Evolutionary conservation across 2,113 vertebrate genomes (phyloP).

Genomic region (Loxodonta africana): DNA sequence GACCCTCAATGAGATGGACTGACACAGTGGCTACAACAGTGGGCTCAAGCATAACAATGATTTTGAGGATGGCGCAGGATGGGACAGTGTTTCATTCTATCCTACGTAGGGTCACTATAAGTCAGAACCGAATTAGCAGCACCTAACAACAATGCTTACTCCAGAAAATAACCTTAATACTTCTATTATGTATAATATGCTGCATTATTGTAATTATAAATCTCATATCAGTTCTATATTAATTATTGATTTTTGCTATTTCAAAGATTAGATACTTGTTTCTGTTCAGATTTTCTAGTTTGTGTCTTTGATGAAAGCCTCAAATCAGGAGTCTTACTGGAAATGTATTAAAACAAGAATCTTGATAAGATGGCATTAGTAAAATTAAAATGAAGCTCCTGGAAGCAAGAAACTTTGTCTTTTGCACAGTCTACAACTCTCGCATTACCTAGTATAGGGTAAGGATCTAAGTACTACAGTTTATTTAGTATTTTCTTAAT

Average conservation of each 20-base stretch:
- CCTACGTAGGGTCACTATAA: too few species aligned
- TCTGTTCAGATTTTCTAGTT: slow-evolving; percentile 18
- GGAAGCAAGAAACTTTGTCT: neutral
- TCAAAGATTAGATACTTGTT: slow-evolving; percentile 13
- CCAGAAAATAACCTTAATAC: neutral
- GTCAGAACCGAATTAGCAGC: too few species aligned
- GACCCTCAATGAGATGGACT: too few species aligned
- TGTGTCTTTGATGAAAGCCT: neutral
- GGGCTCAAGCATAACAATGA: too few species aligned
- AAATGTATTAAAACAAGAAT: neutral
- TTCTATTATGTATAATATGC: neutral
- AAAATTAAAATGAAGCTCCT: neutral
- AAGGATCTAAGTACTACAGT: neutral
- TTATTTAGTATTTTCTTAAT: neutral
- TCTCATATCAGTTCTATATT: neutral
- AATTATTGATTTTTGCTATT: slow-evolving; percentile 14
- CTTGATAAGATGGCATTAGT: neutral
- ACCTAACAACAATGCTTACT: neutral
- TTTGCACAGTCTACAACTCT: neutral
- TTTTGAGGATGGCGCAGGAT: too few species aligned
- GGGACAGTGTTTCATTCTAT: too few species aligned
- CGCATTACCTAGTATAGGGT: neutral
- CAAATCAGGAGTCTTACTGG: slow-evolving; percentile 16
- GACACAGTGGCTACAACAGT: too few species aligned
- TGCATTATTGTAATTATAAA: slow-evolving; percentile 29